A percentile compares a stretch with the other conserved stretches of the same genome.
These are phyloP conservation scores for Phrynocephalus versicolor DNA, from an alignment of 2,113 vertebrate species.

Conservation along the genomic window DNA sequence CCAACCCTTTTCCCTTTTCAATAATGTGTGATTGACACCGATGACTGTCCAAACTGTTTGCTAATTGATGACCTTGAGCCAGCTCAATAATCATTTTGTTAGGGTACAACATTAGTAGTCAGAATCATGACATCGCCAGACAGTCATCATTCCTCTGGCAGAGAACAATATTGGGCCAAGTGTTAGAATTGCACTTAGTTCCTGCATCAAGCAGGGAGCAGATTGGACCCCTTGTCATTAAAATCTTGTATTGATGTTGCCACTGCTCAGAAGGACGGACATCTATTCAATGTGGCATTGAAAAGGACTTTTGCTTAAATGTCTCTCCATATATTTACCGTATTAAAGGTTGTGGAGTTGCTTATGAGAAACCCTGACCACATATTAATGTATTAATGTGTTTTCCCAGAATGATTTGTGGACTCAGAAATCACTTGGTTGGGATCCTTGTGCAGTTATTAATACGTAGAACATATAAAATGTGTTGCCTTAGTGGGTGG, in stretches of 20 bases:
- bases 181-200: not conserved
- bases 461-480: not conserved
- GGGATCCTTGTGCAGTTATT: not conserved
- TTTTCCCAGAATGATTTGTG: conserved; percentile 28
- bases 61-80: not conserved
- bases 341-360: conserved; percentile 10
- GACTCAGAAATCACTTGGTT: conserved; percentile 26
- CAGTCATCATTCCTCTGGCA: not conserved
- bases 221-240: not conserved
- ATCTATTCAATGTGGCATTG: conserved; percentile 9
- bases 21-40: not conserved
- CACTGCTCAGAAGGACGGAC: not conserved
- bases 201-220: fast-evolving
- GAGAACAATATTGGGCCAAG: not conserved
- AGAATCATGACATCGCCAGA: conserved; percentile 2
- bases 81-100: conserved; percentile 2
- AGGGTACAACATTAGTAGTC: conserved; percentile 4
- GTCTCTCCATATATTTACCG: conserved; percentile 18
- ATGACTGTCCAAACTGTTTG: not conserved
- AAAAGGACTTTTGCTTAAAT: conserved; percentile 34
- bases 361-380: conserved; percentile 24
- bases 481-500: not conserved
- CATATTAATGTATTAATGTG: not conserved
- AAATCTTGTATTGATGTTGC: conserved; percentile 1
- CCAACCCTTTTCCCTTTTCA: not conserved